Percentiles rank a stretch among this genome's conserved stretches.
These are phyloP conservation scores for Ophonus ardosiacus DNA, from an alignment of 2,888 invertebrate species.

Conservation along the genomic window DNA sequence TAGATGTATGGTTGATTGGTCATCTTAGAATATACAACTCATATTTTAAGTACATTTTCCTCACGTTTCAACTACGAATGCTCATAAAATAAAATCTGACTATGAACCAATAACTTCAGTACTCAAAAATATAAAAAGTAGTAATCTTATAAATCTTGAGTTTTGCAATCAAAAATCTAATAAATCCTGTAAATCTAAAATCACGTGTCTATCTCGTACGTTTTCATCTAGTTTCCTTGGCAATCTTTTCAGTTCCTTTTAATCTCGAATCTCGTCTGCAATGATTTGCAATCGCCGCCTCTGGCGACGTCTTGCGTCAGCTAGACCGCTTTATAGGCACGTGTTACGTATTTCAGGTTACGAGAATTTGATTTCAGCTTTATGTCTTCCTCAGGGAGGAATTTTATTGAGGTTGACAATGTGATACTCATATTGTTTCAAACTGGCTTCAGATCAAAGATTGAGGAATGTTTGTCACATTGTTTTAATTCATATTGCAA, in stretches of 20 bases:
- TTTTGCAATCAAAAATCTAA: not conserved
- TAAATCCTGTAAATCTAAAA: not conserved
- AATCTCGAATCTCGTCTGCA: not conserved
- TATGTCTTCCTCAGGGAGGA: not conserved
- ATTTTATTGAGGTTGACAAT: slow-evolving; percentile 38
- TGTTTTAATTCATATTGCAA: not conserved
- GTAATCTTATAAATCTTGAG: too few relatives aligned
- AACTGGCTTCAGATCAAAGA: not conserved
- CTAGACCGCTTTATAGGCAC: not conserved
- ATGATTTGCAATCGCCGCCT: slow-evolving; percentile 6
- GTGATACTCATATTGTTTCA: not conserved
- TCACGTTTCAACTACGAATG: too few relatives aligned
- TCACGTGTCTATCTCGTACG: not conserved
- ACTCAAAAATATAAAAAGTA: too few relatives aligned
- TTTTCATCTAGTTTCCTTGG: not conserved
- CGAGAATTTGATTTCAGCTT: slow-evolving; percentile 27
- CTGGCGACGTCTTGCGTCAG: not conserved
- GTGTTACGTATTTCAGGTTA: slow-evolving; percentile 30
- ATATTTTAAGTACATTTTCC: too few relatives aligned
- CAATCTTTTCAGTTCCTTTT: not conserved
- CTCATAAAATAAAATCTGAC: too few relatives aligned
- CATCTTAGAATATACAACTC: too few relatives aligned
- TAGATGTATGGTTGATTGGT: too few relatives aligned
- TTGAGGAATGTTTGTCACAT: not conserved
- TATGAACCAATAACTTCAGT: too few relatives aligned